A percentile compares a stretch with the other conserved stretches of the same genome.
Conservation (phyloP, 2,888 invertebrate species). For the Drosophila incognita region DNA sequence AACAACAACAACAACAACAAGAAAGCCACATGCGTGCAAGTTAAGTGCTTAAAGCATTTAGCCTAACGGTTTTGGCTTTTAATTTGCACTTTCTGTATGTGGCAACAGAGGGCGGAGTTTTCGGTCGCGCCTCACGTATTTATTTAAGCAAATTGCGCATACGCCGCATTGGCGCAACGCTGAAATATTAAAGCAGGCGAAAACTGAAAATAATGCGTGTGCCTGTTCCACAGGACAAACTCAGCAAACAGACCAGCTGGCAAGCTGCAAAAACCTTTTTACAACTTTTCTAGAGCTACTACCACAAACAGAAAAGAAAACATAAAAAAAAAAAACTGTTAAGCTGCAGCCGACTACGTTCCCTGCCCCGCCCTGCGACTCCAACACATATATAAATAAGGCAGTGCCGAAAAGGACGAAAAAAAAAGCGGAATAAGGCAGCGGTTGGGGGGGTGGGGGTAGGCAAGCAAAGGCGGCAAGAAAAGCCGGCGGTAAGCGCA, state of each 20-base stretch:
- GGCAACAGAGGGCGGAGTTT: not conserved
- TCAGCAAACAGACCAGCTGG: slow-evolving; percentile 68
- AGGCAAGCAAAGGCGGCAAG: slow-evolving; percentile 44
- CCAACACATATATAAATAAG: slow-evolving; percentile 47
- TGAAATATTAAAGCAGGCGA: slow-evolving; percentile 62
- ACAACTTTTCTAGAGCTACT: slow-evolving; percentile 66
- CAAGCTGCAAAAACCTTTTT: slow-evolving; percentile 68
- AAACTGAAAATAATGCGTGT: slow-evolving; percentile 40
- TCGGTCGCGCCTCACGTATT: slow-evolving; percentile 62
- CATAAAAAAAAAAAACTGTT: slow-evolving; percentile 44
- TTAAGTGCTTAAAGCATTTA: slow-evolving; percentile 77
- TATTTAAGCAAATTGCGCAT: slow-evolving; percentile 72
- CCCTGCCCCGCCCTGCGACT: not conserved
- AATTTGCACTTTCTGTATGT: slow-evolving; percentile 62
- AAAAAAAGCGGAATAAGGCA: slow-evolving; percentile 34
- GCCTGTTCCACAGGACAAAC: slow-evolving; percentile 14
- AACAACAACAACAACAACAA: slow-evolving; percentile 17
- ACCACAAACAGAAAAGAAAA: slow-evolving; percentile 5
- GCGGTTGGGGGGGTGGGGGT: not conserved
- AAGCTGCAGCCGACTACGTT: slow-evolving; percentile 46
- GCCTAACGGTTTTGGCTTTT: slow-evolving; percentile 68
- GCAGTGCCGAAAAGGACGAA: slow-evolving; percentile 31
- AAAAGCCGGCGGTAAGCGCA: slow-evolving; percentile 76
- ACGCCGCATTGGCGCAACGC: slow-evolving; percentile 52
- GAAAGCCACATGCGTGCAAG: slow-evolving; percentile 53